Conservation (phyloP, 2,888 invertebrate genomes). For the Aethes cnicana region DNA sequence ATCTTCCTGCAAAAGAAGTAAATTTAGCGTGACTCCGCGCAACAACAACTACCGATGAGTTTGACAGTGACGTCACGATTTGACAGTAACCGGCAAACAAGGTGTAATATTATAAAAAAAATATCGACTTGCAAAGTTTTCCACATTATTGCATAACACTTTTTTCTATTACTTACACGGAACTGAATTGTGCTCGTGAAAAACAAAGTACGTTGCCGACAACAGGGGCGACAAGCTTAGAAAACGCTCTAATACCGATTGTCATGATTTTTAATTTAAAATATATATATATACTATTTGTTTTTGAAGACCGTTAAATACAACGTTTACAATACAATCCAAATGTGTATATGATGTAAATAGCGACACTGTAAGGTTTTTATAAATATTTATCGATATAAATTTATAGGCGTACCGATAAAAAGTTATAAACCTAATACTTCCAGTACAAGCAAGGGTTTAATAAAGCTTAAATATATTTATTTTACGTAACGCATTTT, state of each 20-base stretch:
- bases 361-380: too few relatives aligned
- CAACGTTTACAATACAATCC: too few relatives aligned
- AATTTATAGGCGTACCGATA: too few relatives aligned
- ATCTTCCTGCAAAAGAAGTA: constrained; percentile 59
- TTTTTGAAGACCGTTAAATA: constrained; percentile 13
- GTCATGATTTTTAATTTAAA: constrained; percentile 52
- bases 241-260: constrained; percentile 61
- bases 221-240: constrained; percentile 60
- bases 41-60: not conserved
- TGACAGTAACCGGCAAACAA: constrained; percentile 21
- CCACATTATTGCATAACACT: constrained; percentile 10
- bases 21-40: constrained; percentile 5
- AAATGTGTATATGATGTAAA: too few relatives aligned
- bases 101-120: constrained; percentile 1
- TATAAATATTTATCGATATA: too few relatives aligned
- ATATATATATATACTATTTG: constrained; percentile 26
- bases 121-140: not conserved
- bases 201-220: constrained; percentile 61
- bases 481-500: not conserved
- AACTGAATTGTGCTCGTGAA: constrained; percentile 61
- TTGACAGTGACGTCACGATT: constrained; percentile 15
- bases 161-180: constrained; percentile 56
- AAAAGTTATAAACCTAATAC: too few relatives aligned
- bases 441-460: too few relatives aligned
- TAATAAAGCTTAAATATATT: not conserved